Percentiles rank a stretch among this genome's conserved stretches.
Evolutionary conservation across 1,140 invertebrate genomes (phyloP).

Genomic region (Hylaeus volcanicus): DNA sequence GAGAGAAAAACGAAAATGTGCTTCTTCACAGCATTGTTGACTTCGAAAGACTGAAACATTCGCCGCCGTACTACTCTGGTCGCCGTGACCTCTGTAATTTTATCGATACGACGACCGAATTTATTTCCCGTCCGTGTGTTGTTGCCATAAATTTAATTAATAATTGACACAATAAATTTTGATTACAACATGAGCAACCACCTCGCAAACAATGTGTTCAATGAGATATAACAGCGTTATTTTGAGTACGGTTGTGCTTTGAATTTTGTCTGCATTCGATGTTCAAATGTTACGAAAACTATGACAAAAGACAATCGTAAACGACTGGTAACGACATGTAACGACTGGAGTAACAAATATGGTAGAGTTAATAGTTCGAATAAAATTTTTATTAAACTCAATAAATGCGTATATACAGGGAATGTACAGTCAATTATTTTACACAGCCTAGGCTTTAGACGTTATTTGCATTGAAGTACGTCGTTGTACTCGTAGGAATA

Average conservation of each 20-base stretch:
- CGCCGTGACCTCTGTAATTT: background rate
- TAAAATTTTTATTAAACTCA: slow-evolving; percentile 36
- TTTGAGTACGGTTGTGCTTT: slow-evolving; percentile 12
- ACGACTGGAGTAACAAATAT: background rate
- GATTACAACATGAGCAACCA: background rate
- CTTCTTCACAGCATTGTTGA: slow-evolving; percentile 60
- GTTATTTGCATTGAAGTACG: slow-evolving; percentile 42
- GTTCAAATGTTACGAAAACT: slow-evolving; percentile 33
- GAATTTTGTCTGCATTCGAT: background rate
- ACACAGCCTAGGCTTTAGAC: slow-evolving; percentile 19
- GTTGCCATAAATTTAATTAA: background rate
- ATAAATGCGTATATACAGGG: slow-evolving; percentile 43
- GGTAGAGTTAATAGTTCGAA: background rate
- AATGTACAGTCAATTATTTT: slow-evolving; percentile 41
- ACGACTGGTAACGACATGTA: too few relatives aligned
- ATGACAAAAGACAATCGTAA: slow-evolving; percentile 8
- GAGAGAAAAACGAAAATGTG: slow-evolving; percentile 55
- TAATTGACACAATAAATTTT: background rate
- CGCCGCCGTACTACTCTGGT: slow-evolving; percentile 37
- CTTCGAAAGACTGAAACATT: slow-evolving; percentile 60
- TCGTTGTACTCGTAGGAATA: slow-evolving; percentile 28
- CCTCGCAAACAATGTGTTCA: background rate
- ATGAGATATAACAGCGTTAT: background rate
- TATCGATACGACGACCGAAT: background rate
- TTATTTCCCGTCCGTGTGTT: background rate